Evolutionary conservation across 2,113 vertebrate species (phyloP), one percentile per base, ranked within the genome.

Genomic region (Puffinus mauretanicus): DNA sequence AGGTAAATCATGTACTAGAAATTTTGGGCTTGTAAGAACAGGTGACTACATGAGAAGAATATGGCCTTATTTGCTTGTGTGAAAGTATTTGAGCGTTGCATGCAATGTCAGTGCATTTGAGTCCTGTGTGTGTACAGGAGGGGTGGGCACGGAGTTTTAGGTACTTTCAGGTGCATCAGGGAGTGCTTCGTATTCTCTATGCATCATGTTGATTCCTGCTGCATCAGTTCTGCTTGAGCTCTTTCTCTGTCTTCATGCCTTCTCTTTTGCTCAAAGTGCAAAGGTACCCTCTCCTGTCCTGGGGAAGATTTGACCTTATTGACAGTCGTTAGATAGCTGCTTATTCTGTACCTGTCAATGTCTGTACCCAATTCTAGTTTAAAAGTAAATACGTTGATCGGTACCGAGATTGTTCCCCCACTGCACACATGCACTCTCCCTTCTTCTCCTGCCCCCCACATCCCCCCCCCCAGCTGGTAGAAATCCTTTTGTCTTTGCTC

Each of bases 1-100:
- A 88, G 93, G 95, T 95, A 93, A 95, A 96, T 46, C 5, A 4
- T 11, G 44, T 76, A 36, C 32, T 75, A 52, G 87, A 84, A 89
- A 54, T 58, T 1, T 77, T 55, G 66, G 38, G 62, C 42, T 44
- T 80, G 16, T 66, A 10, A 65, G 24, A 65, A 18, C 57, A 65
- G 49, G 40, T 85, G 89, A 52, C 34, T 69, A 6, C 24, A 3
- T 20, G 19, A 69, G 60, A 57, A 76, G 44, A 57, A 54, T 44
- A n/a, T 49, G 22, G 36, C 46, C 38, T 72, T 55, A 22, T 5
- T 76, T 58, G 47, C 65, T 55, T 71, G 34, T 52, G 57, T 82
- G 29, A 42, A 54, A 34, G 14, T 46, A 12, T 46, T 66, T 13
- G 22, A 4, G 8, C 58, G 29, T 21, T 77, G 62, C 21, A 18